A percentile compares a stretch with the other conserved stretches of the same genome.
phyloP scores from a whole-genome alignment of 1,140 invertebrate species.

The Zophobas morio region DNA sequence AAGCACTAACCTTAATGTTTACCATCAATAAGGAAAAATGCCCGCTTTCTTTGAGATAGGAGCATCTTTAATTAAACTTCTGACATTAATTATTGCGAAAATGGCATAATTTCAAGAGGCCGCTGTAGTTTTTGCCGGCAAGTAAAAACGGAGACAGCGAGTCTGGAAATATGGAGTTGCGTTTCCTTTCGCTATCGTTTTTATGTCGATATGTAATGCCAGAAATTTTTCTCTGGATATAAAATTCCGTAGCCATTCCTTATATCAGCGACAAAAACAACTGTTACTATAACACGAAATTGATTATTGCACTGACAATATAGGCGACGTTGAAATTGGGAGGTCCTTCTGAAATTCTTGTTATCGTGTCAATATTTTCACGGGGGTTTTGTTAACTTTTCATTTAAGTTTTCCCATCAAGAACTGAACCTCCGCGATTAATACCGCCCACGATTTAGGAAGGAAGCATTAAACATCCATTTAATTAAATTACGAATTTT shows the following conservation, averaged over 20 bases:
- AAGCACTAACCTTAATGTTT: conserved; percentile 17
- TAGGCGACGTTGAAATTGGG: neutral
- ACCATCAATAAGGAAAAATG: conserved; percentile 39
- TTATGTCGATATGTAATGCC: conserved; percentile 40
- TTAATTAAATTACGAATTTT: neutral
- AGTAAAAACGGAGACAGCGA: conserved; percentile 18
- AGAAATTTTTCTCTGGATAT: conserved; percentile 29
- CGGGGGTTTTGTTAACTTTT: conserved; percentile 33
- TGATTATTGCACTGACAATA: conserved; percentile 23
- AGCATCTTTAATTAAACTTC: conserved; percentile 31
- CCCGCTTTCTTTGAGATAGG: neutral
- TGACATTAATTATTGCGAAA: conserved; percentile 25
- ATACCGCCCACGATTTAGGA: neutral
- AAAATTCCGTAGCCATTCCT: conserved; percentile 36
- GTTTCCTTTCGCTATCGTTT: conserved; percentile 38
- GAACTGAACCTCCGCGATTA: neutral
- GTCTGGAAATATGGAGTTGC: conserved; percentile 26
- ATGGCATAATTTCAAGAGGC: conserved; percentile 26
- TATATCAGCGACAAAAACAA: conserved; percentile 26
- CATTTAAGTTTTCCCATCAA: conserved; percentile 36
- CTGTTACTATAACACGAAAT: conserved; percentile 37
- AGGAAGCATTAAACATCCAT: neutral
- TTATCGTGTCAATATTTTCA: conserved; percentile 14
- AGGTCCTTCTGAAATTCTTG: neutral
- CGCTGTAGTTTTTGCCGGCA: neutral